A percentile compares a stretch with the other conserved stretches of the same genome.
phyloP scores from a whole-genome alignment of 2,113 vertebrate species.

The Noturus placidus region DNA sequence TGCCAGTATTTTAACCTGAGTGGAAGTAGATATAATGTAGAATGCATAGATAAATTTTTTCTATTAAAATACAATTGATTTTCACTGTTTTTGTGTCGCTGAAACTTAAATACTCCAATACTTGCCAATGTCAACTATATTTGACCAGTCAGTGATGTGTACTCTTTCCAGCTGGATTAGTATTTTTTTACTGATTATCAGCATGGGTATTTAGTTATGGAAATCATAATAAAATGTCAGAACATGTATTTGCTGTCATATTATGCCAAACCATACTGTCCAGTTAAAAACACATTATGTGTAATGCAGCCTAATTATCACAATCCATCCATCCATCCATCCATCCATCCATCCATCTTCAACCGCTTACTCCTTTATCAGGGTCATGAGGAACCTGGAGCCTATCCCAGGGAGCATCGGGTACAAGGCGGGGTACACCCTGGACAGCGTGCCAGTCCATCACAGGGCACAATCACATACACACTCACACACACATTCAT shows the following conservation, averaged over 20 bases:
- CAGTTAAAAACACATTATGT: background rate
- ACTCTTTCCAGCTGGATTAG: background rate
- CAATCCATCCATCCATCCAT: too few relatives aligned
- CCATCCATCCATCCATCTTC: too few relatives aligned
- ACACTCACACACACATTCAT: too few relatives aligned
- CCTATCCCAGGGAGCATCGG: too few relatives aligned
- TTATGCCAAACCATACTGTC: background rate
- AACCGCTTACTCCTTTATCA: too few relatives aligned
- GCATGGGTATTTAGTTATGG: too few relatives aligned
- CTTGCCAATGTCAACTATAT: background rate
- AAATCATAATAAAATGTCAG: background rate
- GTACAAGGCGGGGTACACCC: too few relatives aligned
- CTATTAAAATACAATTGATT: background rate
- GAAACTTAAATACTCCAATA: background rate
- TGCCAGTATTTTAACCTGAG: background rate
- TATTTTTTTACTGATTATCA: background rate
- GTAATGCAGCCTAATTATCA: constrained; percentile 32
- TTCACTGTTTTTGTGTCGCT: background rate
- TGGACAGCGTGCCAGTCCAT: too few relatives aligned
- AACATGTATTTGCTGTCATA: background rate
- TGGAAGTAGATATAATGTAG: background rate
- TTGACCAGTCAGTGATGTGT: background rate
- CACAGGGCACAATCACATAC: too few relatives aligned
- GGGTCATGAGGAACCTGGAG: too few relatives aligned
- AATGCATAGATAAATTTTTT: background rate